Evolutionary conservation across 2,888 invertebrate genomes (phyloP).

Genomic region (Leptarthrus brevirostris): DNA sequence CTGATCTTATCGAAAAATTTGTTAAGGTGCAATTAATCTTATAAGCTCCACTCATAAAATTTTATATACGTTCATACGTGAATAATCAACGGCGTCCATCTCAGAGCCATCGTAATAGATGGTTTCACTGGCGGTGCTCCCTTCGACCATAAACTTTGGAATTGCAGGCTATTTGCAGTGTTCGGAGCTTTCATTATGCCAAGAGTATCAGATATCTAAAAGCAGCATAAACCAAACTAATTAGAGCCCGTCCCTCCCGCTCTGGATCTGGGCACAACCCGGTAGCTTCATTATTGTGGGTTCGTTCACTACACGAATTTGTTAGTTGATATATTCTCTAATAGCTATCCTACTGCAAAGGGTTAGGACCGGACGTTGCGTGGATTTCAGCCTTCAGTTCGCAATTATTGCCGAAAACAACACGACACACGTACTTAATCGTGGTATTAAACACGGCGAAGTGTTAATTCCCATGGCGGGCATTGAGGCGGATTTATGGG

Average conservation of each 20-base stretch:
- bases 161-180: not conserved
- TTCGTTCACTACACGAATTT: not conserved
- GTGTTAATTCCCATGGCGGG: constrained; percentile 9
- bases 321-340: not conserved
- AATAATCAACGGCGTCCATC: not conserved
- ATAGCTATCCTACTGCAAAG: not conserved
- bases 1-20: constrained; percentile 18
- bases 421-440: not conserved
- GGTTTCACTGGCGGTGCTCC: not conserved
- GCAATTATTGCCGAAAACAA: not conserved
- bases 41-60: constrained; percentile 9
- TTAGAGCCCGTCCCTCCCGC: not conserved
- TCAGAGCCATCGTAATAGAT: not conserved
- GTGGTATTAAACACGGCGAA: not conserved
- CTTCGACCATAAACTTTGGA: not conserved
- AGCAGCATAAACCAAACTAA: constrained; percentile 7
- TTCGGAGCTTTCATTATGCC: constrained; percentile 1
- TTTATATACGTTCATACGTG: constrained; percentile 18
- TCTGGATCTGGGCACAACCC: too few relatives aligned
- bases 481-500: not conserved
- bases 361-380: not conserved
- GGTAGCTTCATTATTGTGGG: not conserved
- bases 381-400: too few relatives aligned
- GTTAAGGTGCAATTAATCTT: constrained; percentile 18
- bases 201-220: constrained; percentile 2